Evolutionary conservation across 2,113 vertebrate genomes (phyloP).

Genomic region (Cochlearius cochlearius): DNA sequence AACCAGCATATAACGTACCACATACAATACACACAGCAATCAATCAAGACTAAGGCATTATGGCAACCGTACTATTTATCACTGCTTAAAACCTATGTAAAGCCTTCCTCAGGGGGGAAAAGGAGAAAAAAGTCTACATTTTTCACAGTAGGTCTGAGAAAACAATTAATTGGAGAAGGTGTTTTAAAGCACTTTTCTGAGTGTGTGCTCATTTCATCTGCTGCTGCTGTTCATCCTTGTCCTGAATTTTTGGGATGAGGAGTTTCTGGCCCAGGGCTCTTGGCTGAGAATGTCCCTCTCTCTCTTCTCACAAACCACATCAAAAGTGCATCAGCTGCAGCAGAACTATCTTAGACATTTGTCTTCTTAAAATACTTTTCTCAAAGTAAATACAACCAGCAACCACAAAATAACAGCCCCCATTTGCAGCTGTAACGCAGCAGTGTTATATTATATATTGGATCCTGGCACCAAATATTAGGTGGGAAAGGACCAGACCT

Average conservation of each 20-base stretch:
- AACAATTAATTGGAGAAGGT: not conserved
- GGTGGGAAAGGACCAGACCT: not conserved
- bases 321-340: not conserved
- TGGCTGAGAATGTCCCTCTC: not conserved
- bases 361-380: not conserved
- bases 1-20: not conserved
- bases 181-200: not conserved
- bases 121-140: not conserved
- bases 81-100: not conserved
- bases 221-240: not conserved
- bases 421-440: not conserved
- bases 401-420: not conserved
- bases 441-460: not conserved
- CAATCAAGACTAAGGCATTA: not conserved
- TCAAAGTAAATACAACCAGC: not conserved
- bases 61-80: not conserved
- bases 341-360: not conserved
- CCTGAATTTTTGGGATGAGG: not conserved
- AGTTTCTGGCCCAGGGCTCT: not conserved
- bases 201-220: not conserved
- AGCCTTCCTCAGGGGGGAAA: not conserved
- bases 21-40: not conserved
- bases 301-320: not conserved
- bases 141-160: not conserved
- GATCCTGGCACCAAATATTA: not conserved